Conservation (phyloP, 2,888 invertebrate genomes). For the Rotaria magnacalcarata region DNA sequence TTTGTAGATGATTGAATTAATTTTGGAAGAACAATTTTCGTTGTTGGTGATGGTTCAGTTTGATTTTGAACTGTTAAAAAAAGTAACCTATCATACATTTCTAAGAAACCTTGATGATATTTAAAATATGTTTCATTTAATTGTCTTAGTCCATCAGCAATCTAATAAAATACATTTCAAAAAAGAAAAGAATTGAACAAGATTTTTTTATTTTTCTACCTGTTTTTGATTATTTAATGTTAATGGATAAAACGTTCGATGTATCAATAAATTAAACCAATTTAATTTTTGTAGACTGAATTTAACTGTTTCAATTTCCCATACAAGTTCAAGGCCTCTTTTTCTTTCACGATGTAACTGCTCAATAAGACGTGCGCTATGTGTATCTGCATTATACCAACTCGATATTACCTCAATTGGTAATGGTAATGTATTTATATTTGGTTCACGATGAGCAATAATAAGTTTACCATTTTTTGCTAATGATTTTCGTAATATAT, state of each 20-base stretch:
- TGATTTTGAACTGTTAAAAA: neutral
- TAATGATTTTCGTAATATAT: conserved; percentile 17
- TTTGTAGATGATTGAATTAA: neutral
- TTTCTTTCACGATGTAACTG: neutral
- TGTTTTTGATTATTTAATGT: neutral
- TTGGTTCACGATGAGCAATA: conserved; percentile 16
- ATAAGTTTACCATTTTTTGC: neutral
- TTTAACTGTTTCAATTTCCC: conserved; percentile 30
- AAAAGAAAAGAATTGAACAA: neutral
- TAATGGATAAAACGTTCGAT: neutral
- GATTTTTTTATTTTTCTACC: neutral
- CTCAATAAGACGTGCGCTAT: conserved; percentile 11
- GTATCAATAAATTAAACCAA: neutral
- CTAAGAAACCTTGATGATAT: conserved; percentile 13
- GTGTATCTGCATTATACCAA: neutral
- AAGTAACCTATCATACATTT: conserved; percentile 23
- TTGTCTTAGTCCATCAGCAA: neutral
- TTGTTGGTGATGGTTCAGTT: neutral
- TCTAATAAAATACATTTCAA: neutral
- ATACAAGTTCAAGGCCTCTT: neutral
- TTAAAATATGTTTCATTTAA: conserved; percentile 34
- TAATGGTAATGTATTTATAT: conserved; percentile 25
- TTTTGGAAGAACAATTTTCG: neutral
- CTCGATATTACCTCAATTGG: neutral
- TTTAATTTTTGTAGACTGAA: neutral